These are phyloP conservation scores for Caenorhabditis sp. DNA, from an alignment of 2,888 invertebrate genomes.

Conservation along the genomic window DNA sequence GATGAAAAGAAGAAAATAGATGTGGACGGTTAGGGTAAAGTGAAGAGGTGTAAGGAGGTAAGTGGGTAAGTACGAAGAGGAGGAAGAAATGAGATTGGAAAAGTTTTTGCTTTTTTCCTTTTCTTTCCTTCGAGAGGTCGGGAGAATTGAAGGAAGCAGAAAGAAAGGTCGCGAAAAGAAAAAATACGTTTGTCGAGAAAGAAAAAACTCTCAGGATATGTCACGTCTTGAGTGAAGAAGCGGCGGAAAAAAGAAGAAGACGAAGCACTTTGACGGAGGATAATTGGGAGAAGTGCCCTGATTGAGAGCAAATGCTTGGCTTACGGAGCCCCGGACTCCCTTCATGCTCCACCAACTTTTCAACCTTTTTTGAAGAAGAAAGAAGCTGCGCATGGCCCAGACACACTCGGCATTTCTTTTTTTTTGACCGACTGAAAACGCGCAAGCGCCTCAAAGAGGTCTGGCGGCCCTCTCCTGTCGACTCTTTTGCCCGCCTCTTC, in stretches of 20 bases:
- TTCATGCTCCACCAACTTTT: conserved; percentile 61
- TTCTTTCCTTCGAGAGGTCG: conserved; percentile 33
- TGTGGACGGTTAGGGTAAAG: conserved; percentile 7
- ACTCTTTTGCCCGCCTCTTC: conserved; percentile 59
- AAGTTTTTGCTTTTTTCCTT: conserved; percentile 33
- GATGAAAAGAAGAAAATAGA: conserved; percentile 3
- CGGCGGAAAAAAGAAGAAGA: conserved; percentile 21
- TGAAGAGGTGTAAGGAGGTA: conserved; percentile 16
- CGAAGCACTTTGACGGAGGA: conserved; percentile 51
- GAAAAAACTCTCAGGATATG: conserved; percentile 43
- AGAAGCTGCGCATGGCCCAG: conserved; percentile 19
- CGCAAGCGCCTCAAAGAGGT: conserved; percentile 25
- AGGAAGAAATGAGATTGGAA: conserved; percentile 51
- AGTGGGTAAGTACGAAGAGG: conserved; percentile 13
- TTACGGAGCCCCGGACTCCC: conserved; percentile 27
- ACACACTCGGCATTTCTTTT: conserved; percentile 37
- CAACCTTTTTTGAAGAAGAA: conserved; percentile 52
- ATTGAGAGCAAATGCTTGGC: conserved; percentile 53
- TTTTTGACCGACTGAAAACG: conserved; percentile 50
- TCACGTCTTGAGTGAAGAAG: conserved; percentile 30
- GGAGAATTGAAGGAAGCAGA: conserved; percentile 6
- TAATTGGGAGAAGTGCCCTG: conserved; percentile 59
- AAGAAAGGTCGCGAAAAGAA: conserved; percentile 28
- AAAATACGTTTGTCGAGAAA: conserved; percentile 9
- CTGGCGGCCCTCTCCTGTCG: conserved; percentile 49